Evolutionary conservation across 2,113 vertebrate species (phyloP).

Genomic region (Malurus cyaneus): DNA sequence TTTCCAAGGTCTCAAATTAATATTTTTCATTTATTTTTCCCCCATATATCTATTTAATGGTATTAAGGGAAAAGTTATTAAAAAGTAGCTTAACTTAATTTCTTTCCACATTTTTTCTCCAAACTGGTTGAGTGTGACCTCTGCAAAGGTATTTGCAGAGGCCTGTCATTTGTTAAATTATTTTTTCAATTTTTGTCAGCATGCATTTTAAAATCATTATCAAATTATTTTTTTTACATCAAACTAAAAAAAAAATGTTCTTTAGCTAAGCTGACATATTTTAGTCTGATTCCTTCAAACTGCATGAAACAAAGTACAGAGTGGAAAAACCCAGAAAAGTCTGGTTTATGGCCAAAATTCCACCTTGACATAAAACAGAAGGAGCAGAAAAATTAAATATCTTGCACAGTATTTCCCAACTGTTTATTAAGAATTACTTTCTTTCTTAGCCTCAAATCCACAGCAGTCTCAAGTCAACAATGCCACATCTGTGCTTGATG

Average conservation of each 20-base stretch:
- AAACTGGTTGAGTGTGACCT: background rate
- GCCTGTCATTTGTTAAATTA: background rate
- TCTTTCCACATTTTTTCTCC: background rate
- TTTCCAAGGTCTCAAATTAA: background rate
- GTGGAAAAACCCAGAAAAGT: background rate
- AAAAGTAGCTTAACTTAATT: background rate
- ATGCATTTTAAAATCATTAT: conserved; percentile 11
- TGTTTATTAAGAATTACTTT: background rate
- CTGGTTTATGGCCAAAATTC: background rate
- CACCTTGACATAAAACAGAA: background rate
- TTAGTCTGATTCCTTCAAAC: background rate
- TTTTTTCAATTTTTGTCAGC: conserved; percentile 22
- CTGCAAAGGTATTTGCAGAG: conserved; percentile 31
- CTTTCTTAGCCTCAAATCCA: background rate
- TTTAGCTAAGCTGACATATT: background rate
- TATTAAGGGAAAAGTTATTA: background rate
- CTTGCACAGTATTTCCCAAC: background rate
- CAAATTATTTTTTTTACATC: background rate
- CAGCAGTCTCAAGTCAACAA: background rate
- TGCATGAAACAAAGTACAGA: background rate
- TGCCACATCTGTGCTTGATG: background rate
- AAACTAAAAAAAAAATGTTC: conserved; percentile 10
- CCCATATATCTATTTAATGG: background rate
- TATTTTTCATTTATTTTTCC: background rate
- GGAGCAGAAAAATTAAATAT: background rate